phyloP scores from a whole-genome alignment of 2,797 vertebrate species.

The Toxotes lorentzi region DNA sequence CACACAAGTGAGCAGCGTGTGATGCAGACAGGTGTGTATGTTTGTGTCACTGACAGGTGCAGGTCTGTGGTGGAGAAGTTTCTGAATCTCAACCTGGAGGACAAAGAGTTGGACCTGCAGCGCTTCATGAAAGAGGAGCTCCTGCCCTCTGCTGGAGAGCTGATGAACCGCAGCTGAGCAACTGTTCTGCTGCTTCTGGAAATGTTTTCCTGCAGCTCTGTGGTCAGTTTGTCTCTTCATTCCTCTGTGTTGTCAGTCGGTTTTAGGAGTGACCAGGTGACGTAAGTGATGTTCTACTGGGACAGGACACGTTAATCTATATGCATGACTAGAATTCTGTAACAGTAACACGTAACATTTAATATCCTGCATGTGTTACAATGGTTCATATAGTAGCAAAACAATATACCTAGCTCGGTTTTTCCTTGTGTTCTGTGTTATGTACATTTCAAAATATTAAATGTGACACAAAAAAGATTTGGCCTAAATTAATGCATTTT shows the following conservation, averaged over 20 bases:
- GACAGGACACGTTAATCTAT: neutral
- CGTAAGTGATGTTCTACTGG: neutral
- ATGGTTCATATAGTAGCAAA: constrained; percentile 14
- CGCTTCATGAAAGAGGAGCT: constrained; percentile 89
- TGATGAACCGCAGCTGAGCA: constrained; percentile 58
- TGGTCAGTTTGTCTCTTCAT: constrained; percentile 31
- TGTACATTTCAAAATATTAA: constrained; percentile 7
- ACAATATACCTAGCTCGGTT: neutral
- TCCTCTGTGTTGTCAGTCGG: neutral
- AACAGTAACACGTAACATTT: constrained; percentile 10
- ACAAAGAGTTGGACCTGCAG: constrained; percentile 87
- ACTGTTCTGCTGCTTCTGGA: neutral
- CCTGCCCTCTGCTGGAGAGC: constrained; percentile 82
- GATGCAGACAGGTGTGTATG: constrained; percentile 5
- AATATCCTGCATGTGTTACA: neutral
- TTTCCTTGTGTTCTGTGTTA: neutral
- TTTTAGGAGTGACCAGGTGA: neutral
- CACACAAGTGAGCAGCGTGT: constrained; percentile 4
- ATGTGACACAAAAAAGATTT: constrained; percentile 18
- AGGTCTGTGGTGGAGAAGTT: constrained; percentile 89
- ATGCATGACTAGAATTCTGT: neutral
- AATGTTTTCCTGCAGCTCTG: constrained; percentile 1
- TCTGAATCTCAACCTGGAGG: constrained; percentile 90
- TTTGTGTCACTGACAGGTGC: constrained; percentile 81
- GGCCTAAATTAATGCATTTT: neutral